Percentiles rank a stretch among this genome's conserved stretches.
phyloP scores from a whole-genome alignment of 2,113 vertebrate species.

The Hippoglossus stenolepis region DNA sequence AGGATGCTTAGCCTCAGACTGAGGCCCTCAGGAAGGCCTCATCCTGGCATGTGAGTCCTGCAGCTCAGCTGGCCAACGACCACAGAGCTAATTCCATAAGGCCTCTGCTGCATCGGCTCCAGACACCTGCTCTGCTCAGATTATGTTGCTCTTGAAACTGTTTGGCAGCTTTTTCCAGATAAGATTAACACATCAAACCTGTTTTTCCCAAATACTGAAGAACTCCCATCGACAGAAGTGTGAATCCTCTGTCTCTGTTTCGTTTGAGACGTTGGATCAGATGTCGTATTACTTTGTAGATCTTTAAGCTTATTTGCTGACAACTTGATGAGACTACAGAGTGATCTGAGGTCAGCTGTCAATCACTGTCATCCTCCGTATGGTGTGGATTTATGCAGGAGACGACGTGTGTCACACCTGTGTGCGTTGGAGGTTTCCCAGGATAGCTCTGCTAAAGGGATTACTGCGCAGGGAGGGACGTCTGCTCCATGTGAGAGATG shows the following conservation, averaged over 20 bases:
- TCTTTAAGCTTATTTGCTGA: slow-evolving; percentile 26
- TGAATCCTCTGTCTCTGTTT: slow-evolving; percentile 2
- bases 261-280: not conserved
- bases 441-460: slow-evolving; percentile 80
- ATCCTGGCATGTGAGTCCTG: slow-evolving; percentile 19
- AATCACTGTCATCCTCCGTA: slow-evolving; percentile 29
- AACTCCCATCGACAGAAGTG: too few relatives aligned
- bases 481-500: slow-evolving; percentile 44
- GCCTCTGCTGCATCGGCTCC: slow-evolving; percentile 24
- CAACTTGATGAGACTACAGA: not conserved
- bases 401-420: slow-evolving; percentile 24
- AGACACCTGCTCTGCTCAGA: slow-evolving; percentile 48
- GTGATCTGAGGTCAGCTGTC: slow-evolving; percentile 31
- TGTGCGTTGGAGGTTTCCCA: slow-evolving; percentile 56
- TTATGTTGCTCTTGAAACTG: slow-evolving; percentile 24
- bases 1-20: slow-evolving; percentile 49
- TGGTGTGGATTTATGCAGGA: slow-evolving; percentile 28
- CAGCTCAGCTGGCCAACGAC: slow-evolving; percentile 1
- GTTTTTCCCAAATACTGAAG: not conserved
- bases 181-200: not conserved
- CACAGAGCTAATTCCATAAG: slow-evolving; percentile 38
- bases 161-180: too few relatives aligned
- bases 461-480: slow-evolving; percentile 59
- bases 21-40: slow-evolving; percentile 33
- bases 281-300: not conserved